Evolutionary conservation across 2,888 invertebrate species (phyloP), one percentile per base, ranked within the genome.

Genomic region (Athalia cordata): DNA sequence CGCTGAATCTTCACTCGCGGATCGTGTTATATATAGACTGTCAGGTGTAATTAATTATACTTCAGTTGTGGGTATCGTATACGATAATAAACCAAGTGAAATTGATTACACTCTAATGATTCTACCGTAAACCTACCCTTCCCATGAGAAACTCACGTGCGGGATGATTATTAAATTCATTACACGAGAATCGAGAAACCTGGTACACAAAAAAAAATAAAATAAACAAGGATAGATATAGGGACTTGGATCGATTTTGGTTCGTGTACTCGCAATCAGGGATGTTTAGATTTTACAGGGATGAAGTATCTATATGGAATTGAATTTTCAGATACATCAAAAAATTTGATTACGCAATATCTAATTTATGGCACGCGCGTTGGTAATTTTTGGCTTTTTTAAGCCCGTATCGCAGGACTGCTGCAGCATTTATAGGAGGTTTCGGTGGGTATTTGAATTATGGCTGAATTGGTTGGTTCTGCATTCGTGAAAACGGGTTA

Each of bases 71-170:
- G 6, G 9, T 67, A 50, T 67, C 29, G 29, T 29, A 2, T 29
- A 29, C 29, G 29, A 29, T 29, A 67, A 15, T 8, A 68, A 52
- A 68, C 55, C 68, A n/a, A 13, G 68, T 68, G 43, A 68, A 68
- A 68, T 68, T 68, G 68, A 68, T 68, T 68, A 68, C 68, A 5
- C 5, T 52, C 11, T 68, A 55, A 68, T 68, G 68, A 68, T 55
- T 52, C 3, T 15, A 50, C 50, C 67, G n/a, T 67, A 8, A 3
- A 50, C n/a, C 67, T 15, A 50, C 11, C 13, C 9, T 67, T 67
- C 50, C 50, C 15, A 13, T 8, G 47, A 50, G 15, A 67, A 29
- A 29, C 29, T 29, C 29, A 67, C 67, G 67, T 52, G 52, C 11
- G 61, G 47, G 67, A 67, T 67, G 50, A 67, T 67, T 50, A 29